Evolutionary conservation across 2,888 invertebrate species (phyloP).

Genomic region (Orthonychiurus folsomi): DNA sequence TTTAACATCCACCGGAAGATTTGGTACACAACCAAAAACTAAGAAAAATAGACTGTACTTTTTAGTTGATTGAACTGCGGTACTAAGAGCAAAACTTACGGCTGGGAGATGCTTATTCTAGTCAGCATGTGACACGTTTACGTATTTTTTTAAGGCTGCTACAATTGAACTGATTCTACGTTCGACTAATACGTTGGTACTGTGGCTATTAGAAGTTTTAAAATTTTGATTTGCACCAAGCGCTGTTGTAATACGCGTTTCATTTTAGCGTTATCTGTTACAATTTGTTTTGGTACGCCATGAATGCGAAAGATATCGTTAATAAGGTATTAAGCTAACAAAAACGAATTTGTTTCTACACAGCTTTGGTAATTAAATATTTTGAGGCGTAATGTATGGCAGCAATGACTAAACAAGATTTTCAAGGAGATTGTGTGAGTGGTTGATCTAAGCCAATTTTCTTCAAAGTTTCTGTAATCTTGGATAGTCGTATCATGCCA

Average conservation of each 20-base stretch:
- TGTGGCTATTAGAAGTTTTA: neutral
- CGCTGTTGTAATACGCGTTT: neutral
- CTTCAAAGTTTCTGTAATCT: neutral
- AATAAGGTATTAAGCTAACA: neutral
- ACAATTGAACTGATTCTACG: neutral
- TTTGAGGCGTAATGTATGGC: neutral
- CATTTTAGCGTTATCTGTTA: slow-evolving; percentile 5
- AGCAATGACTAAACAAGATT: neutral
- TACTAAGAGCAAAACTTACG: slow-evolving; percentile 8
- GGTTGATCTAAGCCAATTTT: neutral
- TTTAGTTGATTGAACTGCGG: neutral
- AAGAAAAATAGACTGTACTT: slow-evolving; percentile 11
- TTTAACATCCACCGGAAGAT: slow-evolving; percentile 5
- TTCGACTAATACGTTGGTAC: slow-evolving; percentile 2
- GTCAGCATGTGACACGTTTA: slow-evolving; percentile 2
- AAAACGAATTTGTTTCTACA: neutral
- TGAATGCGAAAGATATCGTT: neutral
- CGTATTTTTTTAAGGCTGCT: neutral
- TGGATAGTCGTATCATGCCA: neutral
- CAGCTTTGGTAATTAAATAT: neutral
- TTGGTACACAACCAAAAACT: neutral
- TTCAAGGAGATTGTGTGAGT: neutral
- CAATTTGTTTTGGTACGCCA: neutral
- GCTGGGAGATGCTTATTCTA: neutral
- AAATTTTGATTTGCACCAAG: slow-evolving; percentile 4